Conservation (phyloP, 2,113 vertebrate species). For the Trichechus manatus region DNA sequence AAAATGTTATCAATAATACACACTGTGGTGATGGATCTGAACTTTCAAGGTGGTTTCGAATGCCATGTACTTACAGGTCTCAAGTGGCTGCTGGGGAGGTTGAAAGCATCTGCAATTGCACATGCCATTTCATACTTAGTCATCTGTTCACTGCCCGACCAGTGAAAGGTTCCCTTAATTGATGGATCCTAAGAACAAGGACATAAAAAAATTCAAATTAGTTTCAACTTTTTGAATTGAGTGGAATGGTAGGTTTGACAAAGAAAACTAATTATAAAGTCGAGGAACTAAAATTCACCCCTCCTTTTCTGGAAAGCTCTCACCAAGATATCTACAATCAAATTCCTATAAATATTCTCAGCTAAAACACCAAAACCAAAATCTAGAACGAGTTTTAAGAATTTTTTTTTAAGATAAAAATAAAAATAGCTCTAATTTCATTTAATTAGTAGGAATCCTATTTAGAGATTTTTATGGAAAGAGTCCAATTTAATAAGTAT, state of each 20-base stretch:
- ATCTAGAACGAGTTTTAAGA: background rate
- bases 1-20: background rate
- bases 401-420: background rate
- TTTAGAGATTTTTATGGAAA: conserved; percentile 18
- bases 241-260: background rate
- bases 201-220: background rate
- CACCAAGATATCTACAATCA: background rate
- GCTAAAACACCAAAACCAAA: conserved; percentile 5
- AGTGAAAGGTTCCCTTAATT: conserved; percentile 95
- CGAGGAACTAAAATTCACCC: background rate
- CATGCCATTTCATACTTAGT: conserved; percentile 98
- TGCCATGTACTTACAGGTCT: conserved; percentile 91
- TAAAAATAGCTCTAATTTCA: background rate
- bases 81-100: conserved; percentile 94
- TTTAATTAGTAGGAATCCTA: background rate
- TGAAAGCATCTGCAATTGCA: conserved; percentile 96
- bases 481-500: conserved; percentile 6
- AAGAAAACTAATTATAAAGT: conserved; percentile 20
- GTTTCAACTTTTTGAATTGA: conserved; percentile 29
- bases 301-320: background rate
- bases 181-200: conserved; percentile 90
- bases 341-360: background rate
- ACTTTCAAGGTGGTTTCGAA: background rate
- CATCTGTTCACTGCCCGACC: conserved; percentile 97
- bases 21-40: background rate